phyloP scores from a whole-genome alignment of 1,140 invertebrate genomes.

The Drosophila cardini region DNA sequence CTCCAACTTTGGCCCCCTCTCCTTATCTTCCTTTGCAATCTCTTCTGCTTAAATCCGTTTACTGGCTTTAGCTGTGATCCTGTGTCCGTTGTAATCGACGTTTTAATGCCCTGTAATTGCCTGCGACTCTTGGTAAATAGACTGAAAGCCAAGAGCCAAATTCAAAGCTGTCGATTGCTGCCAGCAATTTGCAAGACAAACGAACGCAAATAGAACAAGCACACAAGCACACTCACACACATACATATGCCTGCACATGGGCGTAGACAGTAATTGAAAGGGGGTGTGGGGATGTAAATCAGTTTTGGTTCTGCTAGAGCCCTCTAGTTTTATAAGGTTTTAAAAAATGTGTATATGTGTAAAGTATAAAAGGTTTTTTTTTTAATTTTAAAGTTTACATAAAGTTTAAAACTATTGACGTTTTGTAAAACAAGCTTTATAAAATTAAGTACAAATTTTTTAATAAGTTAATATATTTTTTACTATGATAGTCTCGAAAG shows the following conservation, averaged over 20 bases:
- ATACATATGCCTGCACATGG: neutral
- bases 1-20: neutral
- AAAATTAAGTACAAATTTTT: no score
- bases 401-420: no score
- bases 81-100: conserved; percentile 47
- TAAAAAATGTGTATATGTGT: conserved; percentile 15
- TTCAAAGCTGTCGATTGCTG: conserved; percentile 6
- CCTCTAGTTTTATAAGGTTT: no score
- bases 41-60: neutral
- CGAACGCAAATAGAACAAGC: conserved; percentile 15
- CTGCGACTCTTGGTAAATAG: conserved; percentile 12
- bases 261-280: no score
- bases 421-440: no score
- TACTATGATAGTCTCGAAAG: no score
- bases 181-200: conserved; percentile 63
- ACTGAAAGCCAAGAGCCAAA: conserved; percentile 11
- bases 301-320: no score
- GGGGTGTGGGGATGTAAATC: no score
- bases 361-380: no score
- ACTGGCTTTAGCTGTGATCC: conserved; percentile 5
- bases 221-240: conserved; percentile 16
- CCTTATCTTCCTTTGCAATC: neutral
- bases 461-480: no score
- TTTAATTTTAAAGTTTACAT: no score
- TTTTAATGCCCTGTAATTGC: conserved; percentile 58